Evolutionary conservation across 2,113 vertebrate genomes (phyloP), one percentile per base, ranked within the genome.

Genomic region (Morone saxatilis): DNA sequence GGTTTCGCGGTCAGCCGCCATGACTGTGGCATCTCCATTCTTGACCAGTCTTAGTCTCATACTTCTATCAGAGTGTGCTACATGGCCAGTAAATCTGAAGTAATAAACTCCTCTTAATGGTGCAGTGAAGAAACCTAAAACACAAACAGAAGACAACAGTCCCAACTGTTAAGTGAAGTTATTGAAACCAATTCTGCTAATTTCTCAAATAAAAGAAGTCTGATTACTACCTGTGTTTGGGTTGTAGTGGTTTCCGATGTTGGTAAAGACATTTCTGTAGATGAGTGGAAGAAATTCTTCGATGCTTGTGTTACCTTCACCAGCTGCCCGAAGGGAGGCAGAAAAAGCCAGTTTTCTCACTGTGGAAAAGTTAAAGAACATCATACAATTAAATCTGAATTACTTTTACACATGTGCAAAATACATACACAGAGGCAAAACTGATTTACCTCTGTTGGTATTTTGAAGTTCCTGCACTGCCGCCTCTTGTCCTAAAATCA

Each of bases 41-140:
- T 76, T 86, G 25, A 45, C 0, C 3, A 91, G 22, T 25, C 6
- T 36, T 47, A 85, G 7, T 3, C 0, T 1, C 14, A 48, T 22
- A 2, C 0, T 0, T 0, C 0, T 0, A 0, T 20, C 11, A 63
- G 31, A 7, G 6, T 59, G 0, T 4, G 2, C 70, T 13, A 9
- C 0, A 57, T 86, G 31, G 11, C 76, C 71, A 19, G 80, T 86
- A 45, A 82, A 86, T 75, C 67, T 78, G 54, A 90, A 90, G 60
- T 72, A 89, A 60, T 86, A 89, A 16, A 72, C 78, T 77, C 86
- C 88, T 78, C 61, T 76, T 22, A 78, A 47, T 38, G 91, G 80
- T 70, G 88, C 88, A 69, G 76, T 85, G 79, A 90, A 88, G 5
- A 48, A 78, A 72, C 81, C 84, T 88, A 43, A 74, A 84, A 70